A percentile compares a stretch with the other conserved stretches of the same genome.
phyloP scores from a whole-genome alignment of 53 echinoderm and acorn worm genomes.

The Stichopus horrens region DNA sequence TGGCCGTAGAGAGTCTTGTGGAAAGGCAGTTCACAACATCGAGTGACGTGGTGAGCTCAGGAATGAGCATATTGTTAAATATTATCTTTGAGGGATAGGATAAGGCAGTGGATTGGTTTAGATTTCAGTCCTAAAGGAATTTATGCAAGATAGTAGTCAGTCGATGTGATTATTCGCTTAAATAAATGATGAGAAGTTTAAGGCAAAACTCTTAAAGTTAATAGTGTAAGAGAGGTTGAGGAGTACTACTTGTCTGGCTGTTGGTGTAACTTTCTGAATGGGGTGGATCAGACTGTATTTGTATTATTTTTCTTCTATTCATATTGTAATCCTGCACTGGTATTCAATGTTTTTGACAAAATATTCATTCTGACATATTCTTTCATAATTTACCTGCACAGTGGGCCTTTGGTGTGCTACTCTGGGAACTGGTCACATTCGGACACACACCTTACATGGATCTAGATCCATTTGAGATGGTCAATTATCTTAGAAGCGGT shows the following conservation, averaged over 20 bases:
- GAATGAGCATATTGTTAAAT: neutral
- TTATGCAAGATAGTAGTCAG: neutral
- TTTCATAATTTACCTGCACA: slow-evolving; percentile 15
- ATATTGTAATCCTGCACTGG: too few species aligned
- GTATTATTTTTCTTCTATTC: too few species aligned
- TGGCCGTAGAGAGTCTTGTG: slow-evolving; percentile 92
- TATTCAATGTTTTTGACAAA: too few species aligned
- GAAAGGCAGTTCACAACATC: slow-evolving; percentile 82
- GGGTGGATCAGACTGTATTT: too few species aligned
- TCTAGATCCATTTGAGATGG: slow-evolving; percentile 98
- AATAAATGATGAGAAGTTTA: neutral
- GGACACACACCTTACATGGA: slow-evolving; percentile 97
- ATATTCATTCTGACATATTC: neutral
- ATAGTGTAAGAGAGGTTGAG: too few species aligned
- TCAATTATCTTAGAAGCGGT: slow-evolving; percentile 82
- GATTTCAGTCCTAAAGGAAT: neutral
- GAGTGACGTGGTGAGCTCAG: slow-evolving; percentile 89
- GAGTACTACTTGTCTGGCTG: too few species aligned
- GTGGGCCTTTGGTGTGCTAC: slow-evolving; percentile 93
- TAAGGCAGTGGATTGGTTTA: neutral
- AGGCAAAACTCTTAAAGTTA: too few species aligned
- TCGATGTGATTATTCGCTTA: neutral
- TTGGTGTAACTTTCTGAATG: too few species aligned
- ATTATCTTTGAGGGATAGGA: neutral
- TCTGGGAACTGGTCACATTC: slow-evolving; percentile 95